Evolutionary conservation across 2,113 vertebrate genomes (phyloP), one percentile per base, ranked within the genome.

Genomic region (Chrysochloris asiatica): DNA sequence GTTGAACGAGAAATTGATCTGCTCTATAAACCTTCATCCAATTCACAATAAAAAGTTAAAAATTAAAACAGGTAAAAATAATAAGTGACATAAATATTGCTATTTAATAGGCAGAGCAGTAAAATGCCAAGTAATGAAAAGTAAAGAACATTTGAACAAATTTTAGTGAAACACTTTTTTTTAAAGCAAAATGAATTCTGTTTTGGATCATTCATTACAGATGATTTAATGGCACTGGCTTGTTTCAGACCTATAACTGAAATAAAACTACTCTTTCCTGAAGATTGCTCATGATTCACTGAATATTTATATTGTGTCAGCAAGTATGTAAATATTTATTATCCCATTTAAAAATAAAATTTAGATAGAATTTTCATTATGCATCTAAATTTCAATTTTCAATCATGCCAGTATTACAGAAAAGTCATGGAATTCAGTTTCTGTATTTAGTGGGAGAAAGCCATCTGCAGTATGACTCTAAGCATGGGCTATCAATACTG

Each of bases 281-380:
- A 52, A 52, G 50, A 52, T 61, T 88, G 10, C n/a, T n/a, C n/a
- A n/a, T n/a, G n/a, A n/a, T n/a, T n/a, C n/a, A n/a, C n/a, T n/a
- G n/a, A n/a, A n/a, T n/a, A n/a, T n/a, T n/a, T n/a, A n/a, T n/a
- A n/a, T n/a, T n/a, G n/a, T n/a, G n/a, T n/a, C n/a, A n/a, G n/a
- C 52, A 83, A 61, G 24, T 65, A 80, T 79, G 91, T 89, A 91
- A 93, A 43, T 92, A 80, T 76, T n/a, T n/a, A n/a, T n/a, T n/a
- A n/a, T n/a, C n/a, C n/a, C n/a, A n/a, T n/a, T 91, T 71, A 79
- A 38, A 17, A 90, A 54, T 75, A 86, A 63, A 91, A 43, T 83
- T 76, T 72, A 85, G 50, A 41, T 93, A 36, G 5, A 65, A 3
- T 88, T 93, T 92, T 88, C 79, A 86, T 30, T 78, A 86, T 80